A percentile compares a stretch with the other conserved stretches of the same genome.
phyloP scores from a whole-genome alignment of 1,140 invertebrate species.

The Drosophila nigrodunni region DNA sequence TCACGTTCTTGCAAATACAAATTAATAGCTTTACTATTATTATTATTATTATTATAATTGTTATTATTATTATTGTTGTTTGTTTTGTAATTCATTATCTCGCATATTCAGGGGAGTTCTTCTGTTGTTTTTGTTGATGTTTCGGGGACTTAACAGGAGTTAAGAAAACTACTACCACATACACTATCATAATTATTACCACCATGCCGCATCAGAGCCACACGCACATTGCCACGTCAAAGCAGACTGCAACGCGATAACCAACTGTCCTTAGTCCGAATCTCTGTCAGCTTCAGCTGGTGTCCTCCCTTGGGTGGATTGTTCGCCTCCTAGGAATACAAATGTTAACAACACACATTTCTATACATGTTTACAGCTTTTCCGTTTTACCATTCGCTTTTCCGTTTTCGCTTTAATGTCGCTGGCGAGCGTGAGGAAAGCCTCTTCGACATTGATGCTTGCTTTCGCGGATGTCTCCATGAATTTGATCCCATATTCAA shows the following conservation, averaged over 20 bases:
- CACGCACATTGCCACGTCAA: slow-evolving; percentile 87
- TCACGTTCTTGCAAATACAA: slow-evolving; percentile 71
- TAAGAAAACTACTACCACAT: slow-evolving; percentile 83
- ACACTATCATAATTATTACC: slow-evolving; percentile 73
- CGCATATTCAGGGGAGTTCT: slow-evolving; percentile 50
- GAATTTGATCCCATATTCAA: slow-evolving; percentile 97
- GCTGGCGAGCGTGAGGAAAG: slow-evolving; percentile 96
- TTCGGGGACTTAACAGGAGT: slow-evolving; percentile 74
- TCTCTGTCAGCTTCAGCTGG: slow-evolving; percentile 89
- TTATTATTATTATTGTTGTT: slow-evolving; percentile 36
- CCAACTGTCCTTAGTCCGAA: slow-evolving; percentile 90
- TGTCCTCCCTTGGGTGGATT: slow-evolving; percentile 92
- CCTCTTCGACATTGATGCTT: slow-evolving; percentile 95
- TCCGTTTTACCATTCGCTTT: slow-evolving; percentile 93
- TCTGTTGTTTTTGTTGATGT: slow-evolving; percentile 47
- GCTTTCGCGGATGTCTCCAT: slow-evolving; percentile 97
- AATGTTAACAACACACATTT: not conserved
- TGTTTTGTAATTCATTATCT: slow-evolving; percentile 49
- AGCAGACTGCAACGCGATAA: slow-evolving; percentile 90
- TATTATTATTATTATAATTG: slow-evolving; percentile 68
- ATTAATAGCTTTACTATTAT: slow-evolving; percentile 46
- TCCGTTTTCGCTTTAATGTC: slow-evolving; percentile 98
- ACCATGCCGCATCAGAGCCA: slow-evolving; percentile 77
- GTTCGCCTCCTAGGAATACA: slow-evolving; percentile 88
- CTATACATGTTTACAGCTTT: not conserved